A percentile compares a stretch with the other conserved stretches of the same genome.
Conservation (phyloP, 1,140 invertebrate genomes). For the Maniola jurtina region DNA sequence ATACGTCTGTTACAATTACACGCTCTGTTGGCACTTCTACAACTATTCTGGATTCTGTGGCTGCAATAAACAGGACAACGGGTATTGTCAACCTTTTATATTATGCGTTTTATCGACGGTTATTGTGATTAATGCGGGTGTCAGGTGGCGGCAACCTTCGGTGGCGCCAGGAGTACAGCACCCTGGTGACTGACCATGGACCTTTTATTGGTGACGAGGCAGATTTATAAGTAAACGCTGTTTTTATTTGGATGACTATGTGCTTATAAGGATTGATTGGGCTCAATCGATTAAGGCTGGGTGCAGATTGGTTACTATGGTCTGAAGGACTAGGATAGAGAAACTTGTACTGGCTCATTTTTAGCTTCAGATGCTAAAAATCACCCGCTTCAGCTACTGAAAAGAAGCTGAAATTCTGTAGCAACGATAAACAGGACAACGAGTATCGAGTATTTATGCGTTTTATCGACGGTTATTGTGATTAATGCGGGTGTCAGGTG, state of each 20-base stretch:
- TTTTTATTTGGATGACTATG: background rate
- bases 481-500: constrained; percentile 26
- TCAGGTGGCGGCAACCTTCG: constrained; percentile 20
- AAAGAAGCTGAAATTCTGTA: too few species aligned
- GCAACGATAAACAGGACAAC: constrained; percentile 8
- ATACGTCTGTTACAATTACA: too few species aligned
- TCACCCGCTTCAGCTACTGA: too few species aligned
- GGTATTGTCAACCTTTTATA: constrained; percentile 21
- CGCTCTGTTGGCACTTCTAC: too few species aligned
- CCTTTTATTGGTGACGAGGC: constrained; percentile 12
- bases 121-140: constrained; percentile 34
- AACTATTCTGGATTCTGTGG: too few species aligned
- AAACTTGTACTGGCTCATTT: too few species aligned
- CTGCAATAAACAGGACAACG: constrained; percentile 10
- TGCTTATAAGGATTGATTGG: background rate
- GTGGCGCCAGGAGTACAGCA: constrained; percentile 24
- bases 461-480: constrained; percentile 32
- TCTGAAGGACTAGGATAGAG: too few species aligned
- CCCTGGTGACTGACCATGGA: constrained; percentile 14
- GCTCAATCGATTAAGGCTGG: constrained; percentile 1
- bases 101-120: constrained; percentile 16
- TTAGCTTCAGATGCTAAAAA: too few species aligned
- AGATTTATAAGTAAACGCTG: background rate
- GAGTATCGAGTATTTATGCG: constrained; percentile 4
- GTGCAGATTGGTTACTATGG: background rate